Percentiles rank a stretch among this genome's conserved stretches.
Evolutionary conservation across 2,888 invertebrate genomes (phyloP).

Genomic region (Hermodice carunculata): DNA sequence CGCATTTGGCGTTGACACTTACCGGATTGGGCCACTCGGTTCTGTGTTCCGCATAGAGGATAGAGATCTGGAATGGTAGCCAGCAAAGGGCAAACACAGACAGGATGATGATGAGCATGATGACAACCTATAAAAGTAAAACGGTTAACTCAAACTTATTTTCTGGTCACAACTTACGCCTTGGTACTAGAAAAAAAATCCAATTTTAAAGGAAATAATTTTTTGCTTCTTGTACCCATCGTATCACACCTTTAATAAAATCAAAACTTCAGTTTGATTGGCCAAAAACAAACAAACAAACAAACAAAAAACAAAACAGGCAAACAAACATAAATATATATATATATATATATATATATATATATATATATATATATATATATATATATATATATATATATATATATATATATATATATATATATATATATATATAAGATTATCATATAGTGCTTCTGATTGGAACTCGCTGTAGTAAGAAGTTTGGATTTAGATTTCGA

Average conservation of each 20-base stretch:
- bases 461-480: too few relatives aligned
- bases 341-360: background rate
- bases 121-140: conserved; percentile 72
- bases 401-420: background rate
- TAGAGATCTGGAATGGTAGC: conserved; percentile 78
- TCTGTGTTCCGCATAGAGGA: conserved; percentile 56
- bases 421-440: background rate
- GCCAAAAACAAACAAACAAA: background rate
- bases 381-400: background rate
- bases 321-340: too few relatives aligned
- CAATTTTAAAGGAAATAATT: too few relatives aligned
- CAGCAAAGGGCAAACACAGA: conserved; percentile 79
- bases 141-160: background rate
- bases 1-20: too few relatives aligned
- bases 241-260: too few relatives aligned
- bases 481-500: too few relatives aligned
- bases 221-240: too few relatives aligned
- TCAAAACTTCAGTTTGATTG: background rate
- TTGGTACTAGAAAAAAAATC: too few relatives aligned
- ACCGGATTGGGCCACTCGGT: too few relatives aligned
- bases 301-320: too few relatives aligned
- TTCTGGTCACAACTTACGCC: too few relatives aligned
- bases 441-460: too few relatives aligned
- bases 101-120: conserved; percentile 80
- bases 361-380: background rate